These are phyloP conservation scores for Ecliptopera silaceata DNA, from an alignment of 2,888 invertebrate genomes.

Conservation along the genomic window DNA sequence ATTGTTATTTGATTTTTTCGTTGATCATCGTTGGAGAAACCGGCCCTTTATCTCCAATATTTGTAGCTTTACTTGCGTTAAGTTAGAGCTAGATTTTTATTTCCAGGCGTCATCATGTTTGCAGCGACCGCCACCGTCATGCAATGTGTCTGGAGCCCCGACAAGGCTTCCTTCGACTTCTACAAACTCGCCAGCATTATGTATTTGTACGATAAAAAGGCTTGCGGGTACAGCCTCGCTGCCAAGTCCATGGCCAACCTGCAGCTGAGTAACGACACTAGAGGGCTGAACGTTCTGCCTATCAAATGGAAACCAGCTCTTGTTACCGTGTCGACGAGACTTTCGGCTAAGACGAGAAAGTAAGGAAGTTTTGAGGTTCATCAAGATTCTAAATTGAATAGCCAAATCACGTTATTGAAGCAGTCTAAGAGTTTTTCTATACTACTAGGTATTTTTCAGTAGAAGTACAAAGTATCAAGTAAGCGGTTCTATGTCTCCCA, in stretches of 20 bases:
- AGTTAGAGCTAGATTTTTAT: neutral
- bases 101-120: constrained; percentile 54
- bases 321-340: constrained; percentile 52
- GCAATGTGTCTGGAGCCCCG: constrained; percentile 59
- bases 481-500: too few relatives aligned
- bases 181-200: constrained; percentile 64
- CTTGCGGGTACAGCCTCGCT: constrained; percentile 49
- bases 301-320: constrained; percentile 51
- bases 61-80: too few relatives aligned
- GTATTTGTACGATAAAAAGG: constrained; percentile 65
- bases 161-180: constrained; percentile 45
- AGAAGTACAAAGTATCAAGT: too few relatives aligned
- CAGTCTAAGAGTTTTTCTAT: too few relatives aligned
- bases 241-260: constrained; percentile 45
- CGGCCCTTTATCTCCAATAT: too few relatives aligned
- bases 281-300: constrained; percentile 48
- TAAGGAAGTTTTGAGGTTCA: constrained; percentile 32
- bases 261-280: constrained; percentile 54
- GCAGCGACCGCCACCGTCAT: constrained; percentile 48
- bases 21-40: too few relatives aligned
- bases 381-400: too few relatives aligned
- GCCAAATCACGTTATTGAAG: too few relatives aligned
- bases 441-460: too few relatives aligned
- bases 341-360: constrained; percentile 59
- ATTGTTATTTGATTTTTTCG: too few relatives aligned